Percentiles rank a stretch among this genome's conserved stretches.
phyloP scores from a whole-genome alignment of 1,140 invertebrate species.

The Drosophila neocordata region DNA sequence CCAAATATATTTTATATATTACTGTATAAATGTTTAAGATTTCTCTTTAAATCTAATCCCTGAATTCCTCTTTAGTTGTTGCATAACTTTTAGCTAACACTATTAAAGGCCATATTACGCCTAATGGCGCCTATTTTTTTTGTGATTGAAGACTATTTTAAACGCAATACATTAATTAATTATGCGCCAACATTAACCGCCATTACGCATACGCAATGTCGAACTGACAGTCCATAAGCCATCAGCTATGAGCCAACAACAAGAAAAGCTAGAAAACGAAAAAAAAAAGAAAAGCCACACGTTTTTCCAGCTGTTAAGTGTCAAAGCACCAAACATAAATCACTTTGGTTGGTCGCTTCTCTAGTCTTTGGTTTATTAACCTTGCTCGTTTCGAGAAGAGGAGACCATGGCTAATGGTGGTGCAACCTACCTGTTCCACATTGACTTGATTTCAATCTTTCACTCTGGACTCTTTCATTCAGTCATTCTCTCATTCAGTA shows the following conservation, averaged over 20 bases:
- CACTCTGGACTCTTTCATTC: constrained; percentile 10
- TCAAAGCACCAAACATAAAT: constrained; percentile 61
- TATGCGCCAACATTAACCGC: constrained; percentile 23
- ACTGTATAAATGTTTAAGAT: too few species aligned
- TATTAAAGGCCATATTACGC: background rate
- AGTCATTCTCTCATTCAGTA: background rate
- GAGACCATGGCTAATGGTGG: constrained; percentile 37
- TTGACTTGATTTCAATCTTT: background rate
- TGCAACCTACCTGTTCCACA: constrained; percentile 38
- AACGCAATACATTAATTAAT: constrained; percentile 57
- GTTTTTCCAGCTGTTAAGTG: constrained; percentile 68
- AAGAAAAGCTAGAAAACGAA: constrained; percentile 21
- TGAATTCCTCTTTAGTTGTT: background rate
- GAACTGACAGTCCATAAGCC: constrained; percentile 17
- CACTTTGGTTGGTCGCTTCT: constrained; percentile 8
- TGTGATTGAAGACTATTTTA: constrained; percentile 8
- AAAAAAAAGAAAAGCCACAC: constrained; percentile 61
- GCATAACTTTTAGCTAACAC: background rate
- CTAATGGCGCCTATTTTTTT: constrained; percentile 11
- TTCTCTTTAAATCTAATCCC: too few species aligned
- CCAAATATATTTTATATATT: too few species aligned
- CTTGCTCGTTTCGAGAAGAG: constrained; percentile 18
- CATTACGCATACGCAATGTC: constrained; percentile 66
- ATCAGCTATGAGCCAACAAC: constrained; percentile 6
- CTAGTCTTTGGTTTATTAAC: constrained; percentile 61